Evolutionary conservation across 2,797 vertebrate species (phyloP), one percentile per base, ranked within the genome.

Genomic region (Alauda arvensis): DNA sequence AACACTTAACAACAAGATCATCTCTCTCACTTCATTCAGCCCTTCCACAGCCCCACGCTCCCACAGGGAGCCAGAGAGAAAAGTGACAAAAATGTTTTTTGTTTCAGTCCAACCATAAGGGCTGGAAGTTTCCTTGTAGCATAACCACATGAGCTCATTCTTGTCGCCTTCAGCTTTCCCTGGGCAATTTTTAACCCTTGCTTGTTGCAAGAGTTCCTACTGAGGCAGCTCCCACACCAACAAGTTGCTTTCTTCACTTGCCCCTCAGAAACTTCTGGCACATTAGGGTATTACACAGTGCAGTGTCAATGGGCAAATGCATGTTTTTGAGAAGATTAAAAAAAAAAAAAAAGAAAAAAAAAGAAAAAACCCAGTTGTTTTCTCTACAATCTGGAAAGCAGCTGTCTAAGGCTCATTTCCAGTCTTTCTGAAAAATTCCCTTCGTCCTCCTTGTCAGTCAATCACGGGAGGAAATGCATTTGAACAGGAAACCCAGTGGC

Each of bases 381-480:
- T 79, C 53, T n/a, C 61, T 23, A 37, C 61, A 91, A 59, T 89
- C 68, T 87, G 87, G 85, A 89, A 65, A 92, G 56, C 77, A 91
- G 74, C 53, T 88, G 66, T 26, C 28, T 48, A n/a, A 29, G 29
- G 40, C 43, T 89, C 45, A 34, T 66, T 85, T 85, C 69, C 43
- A 90, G 20, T 26, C 70, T 43, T 74, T 62, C 56, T 33, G 20
- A 49, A 90, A 88, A 81, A 33, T 18, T 71, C 39, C 37, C 28
- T 87, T 75, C 59, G 34, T 83, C 9, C 67, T 72, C 37, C 69
- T 57, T 66, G 79, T 71, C 84, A 53, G 56, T 77, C 56, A 80
- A 7, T 63, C 76, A 57, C 1, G 1, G n/a, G 49, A 92, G 67
- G 74, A 89, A 92, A 80, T 0, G 0, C 33, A 37, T 69, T 69